These are phyloP conservation scores for Parazoanthus atlanticus DNA, from an alignment of 92 coral and sea anemone genomes.

Conservation along the genomic window DNA sequence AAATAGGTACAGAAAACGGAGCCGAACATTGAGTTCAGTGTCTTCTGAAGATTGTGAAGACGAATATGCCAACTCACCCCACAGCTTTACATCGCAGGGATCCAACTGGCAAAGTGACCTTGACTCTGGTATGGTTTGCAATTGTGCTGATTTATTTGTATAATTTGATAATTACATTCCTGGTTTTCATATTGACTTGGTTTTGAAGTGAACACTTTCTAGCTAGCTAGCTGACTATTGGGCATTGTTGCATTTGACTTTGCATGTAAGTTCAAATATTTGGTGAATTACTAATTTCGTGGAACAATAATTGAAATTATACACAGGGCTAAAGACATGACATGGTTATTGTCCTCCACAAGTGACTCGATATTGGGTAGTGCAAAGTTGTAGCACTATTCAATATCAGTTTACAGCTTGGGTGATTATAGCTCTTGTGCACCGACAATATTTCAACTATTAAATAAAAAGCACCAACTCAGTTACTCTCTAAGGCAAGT, in stretches of 20 bases:
- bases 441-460: too few species aligned
- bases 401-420: neutral
- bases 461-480: too few species aligned
- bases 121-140: constrained; percentile 60
- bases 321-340: too few species aligned
- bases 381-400: neutral
- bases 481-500: neutral
- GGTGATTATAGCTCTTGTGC: neutral
- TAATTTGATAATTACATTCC: too few species aligned
- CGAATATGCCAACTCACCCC: constrained; percentile 88
- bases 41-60: constrained; percentile 95
- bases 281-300: neutral
- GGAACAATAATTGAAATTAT: neutral
- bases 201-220: too few species aligned
- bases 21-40: constrained; percentile 86
- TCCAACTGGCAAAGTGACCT: constrained; percentile 86
- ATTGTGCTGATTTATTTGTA: neutral
- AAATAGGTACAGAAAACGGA: constrained; percentile 84
- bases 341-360: neutral
- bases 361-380: neutral
- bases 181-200: too few species aligned
- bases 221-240: too few species aligned
- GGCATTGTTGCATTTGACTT: too few species aligned
- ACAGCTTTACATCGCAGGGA: constrained; percentile 82
- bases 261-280: neutral